Percentiles rank a stretch among this genome's conserved stretches.
Conservation (phyloP, 2,797 vertebrate species). For the Bryconaethiops microstoma region DNA sequence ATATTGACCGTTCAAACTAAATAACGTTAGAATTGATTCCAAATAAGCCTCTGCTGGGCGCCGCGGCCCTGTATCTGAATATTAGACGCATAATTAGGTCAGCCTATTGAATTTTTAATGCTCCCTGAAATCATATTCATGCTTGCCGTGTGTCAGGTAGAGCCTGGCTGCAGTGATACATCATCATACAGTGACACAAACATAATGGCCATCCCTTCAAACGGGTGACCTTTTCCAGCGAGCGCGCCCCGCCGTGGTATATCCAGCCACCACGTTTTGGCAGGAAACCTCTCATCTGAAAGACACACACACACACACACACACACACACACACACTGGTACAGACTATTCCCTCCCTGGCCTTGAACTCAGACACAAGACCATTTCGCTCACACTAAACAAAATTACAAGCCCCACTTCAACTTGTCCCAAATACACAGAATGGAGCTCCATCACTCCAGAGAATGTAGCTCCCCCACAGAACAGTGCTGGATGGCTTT, state of each 20-base stretch:
- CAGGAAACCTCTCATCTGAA: slow-evolving; percentile 56
- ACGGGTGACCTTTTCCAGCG: slow-evolving; percentile 79
- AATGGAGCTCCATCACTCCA: too few species aligned
- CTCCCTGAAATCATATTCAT: slow-evolving; percentile 86
- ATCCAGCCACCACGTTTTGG: slow-evolving; percentile 52
- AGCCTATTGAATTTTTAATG: slow-evolving; percentile 87
- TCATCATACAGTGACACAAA: slow-evolving; percentile 81
- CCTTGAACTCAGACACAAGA: slow-evolving; percentile 20
- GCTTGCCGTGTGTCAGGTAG: slow-evolving; percentile 81
- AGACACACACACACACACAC: slow-evolving; percentile 32
- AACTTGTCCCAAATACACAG: too few species aligned
- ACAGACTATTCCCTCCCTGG: slow-evolving; percentile 28
- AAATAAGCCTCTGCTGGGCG: slow-evolving; percentile 72
- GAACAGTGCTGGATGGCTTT: too few species aligned
- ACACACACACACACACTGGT: slow-evolving; percentile 22
- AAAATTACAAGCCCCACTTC: not conserved
- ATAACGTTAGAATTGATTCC: slow-evolving; percentile 84
- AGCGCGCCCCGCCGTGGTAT: slow-evolving; percentile 44
- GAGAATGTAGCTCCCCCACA: too few species aligned
- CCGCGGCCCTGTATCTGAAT: slow-evolving; percentile 79
- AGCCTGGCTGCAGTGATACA: slow-evolving; percentile 80
- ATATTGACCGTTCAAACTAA: slow-evolving; percentile 82
- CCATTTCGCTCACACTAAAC: slow-evolving; percentile 35
- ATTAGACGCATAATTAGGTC: slow-evolving; percentile 85
- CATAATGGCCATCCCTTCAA: slow-evolving; percentile 83